Evolutionary conservation across 2,888 invertebrate species (phyloP), one percentile per base, ranked within the genome.

Genomic region (Ariolimax columbianus): DNA sequence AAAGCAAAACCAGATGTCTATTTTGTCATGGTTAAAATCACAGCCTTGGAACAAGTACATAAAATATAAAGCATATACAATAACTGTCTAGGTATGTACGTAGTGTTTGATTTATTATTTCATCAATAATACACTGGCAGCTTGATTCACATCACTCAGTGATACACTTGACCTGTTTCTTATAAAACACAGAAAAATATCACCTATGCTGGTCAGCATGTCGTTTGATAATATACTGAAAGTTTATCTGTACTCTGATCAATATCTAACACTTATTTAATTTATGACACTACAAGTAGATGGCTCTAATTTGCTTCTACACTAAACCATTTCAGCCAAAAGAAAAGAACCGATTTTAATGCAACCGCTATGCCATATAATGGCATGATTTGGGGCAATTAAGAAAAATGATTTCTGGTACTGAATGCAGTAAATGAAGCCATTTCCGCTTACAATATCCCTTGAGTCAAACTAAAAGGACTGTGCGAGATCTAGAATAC

Each of bases 21-120:
- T 30, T 66, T 63, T 63, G 59, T 66, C 66, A 66, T 66, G 66
- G 14, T 66, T 30, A 33, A 33, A 51, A 75, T 75, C 51, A 75
- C 75, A 75, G 75, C 75, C 75, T 75, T 75, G 51, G 51, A 72
- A 73, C 43, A 75, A 47, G 26, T 75, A 51, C 30, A 47, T 17
- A n/a, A 63, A 30, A 63, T 63, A 66, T 3, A 66, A 66, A 63
- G 3, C 26, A 40, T 70, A 38, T 38, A 55, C 19, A 70, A 23
- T 3, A 36, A 38, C 38, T 47, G 47, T 43, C 73, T 73, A 43
- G 17, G 33, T 66, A 66, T 33, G 33, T 66, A 66, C 19, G 33
- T 33, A 17, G 33, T 33, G 66, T 66, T 63, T 30, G n/a, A 63
- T n/a, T n/a, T n/a, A n/a, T 17, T 6, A 63, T 63, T 63, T 63